Percentiles rank a stretch among this genome's conserved stretches.
Conservation (phyloP, 2,888 invertebrate species). For the Drosophila anceps region DNA sequence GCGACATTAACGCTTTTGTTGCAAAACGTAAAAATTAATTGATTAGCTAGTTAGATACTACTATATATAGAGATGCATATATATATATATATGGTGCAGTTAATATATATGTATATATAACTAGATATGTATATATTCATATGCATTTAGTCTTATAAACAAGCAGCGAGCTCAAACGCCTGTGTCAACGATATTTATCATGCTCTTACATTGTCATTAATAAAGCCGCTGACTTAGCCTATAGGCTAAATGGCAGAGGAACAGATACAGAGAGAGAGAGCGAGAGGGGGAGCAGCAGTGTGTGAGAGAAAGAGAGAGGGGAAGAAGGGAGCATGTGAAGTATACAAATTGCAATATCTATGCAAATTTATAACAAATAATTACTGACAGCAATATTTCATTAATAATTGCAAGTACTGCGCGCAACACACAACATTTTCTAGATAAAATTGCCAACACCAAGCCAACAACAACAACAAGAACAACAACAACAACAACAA, state of each 20-base stretch:
- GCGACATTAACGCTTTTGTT: slow-evolving; percentile 18
- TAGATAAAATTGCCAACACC: slow-evolving; percentile 71
- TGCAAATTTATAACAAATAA: slow-evolving; percentile 83
- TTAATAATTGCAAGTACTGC: slow-evolving; percentile 74
- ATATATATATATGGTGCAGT: not conserved
- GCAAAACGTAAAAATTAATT: slow-evolving; percentile 30
- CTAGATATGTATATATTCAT: slow-evolving; percentile 4
- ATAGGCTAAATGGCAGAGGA: not conserved
- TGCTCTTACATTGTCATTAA: slow-evolving; percentile 77
- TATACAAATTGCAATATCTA: slow-evolving; percentile 82
- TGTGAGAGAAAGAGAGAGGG: not conserved
- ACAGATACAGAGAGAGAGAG: not conserved
- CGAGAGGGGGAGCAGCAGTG: not conserved
- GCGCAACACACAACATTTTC: slow-evolving; percentile 59
- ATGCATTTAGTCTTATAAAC: slow-evolving; percentile 11
- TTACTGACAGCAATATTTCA: slow-evolving; percentile 83
- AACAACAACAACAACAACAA: not conserved
- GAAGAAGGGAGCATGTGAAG: slow-evolving; percentile 54
- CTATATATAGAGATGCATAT: not conserved
- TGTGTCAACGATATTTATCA: slow-evolving; percentile 80
- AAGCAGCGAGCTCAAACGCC: slow-evolving; percentile 48
- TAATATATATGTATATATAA: not conserved
- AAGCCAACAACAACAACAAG: slow-evolving; percentile 7
- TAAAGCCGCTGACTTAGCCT: slow-evolving; percentile 64
- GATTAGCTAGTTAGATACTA: slow-evolving; percentile 21